Evolutionary conservation across 2,797 vertebrate species (phyloP), one percentile per base, ranked within the genome.

Genomic region (Rhyacichthys aspro): DNA sequence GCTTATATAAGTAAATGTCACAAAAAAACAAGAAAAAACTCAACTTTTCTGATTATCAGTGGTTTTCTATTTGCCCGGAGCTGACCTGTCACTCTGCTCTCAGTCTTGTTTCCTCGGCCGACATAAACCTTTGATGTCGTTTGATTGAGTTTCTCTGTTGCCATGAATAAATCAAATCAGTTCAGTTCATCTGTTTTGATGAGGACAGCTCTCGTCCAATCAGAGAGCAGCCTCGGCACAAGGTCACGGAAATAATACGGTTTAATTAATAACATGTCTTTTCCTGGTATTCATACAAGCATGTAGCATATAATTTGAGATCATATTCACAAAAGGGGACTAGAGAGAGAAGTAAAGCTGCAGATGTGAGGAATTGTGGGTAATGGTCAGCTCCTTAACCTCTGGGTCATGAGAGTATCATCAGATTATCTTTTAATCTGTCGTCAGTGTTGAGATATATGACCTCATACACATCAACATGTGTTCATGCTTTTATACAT

Each of bases 131-230:
- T 79, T 83, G 64, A 74, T 66, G 67, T 9, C 59, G 48, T 78
- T 65, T 78, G 52, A 82, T 58, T 72, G 62, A 72, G 44, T 72
- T 83, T 76, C 43, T 59, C 41, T 79, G 73, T 78, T 70, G 11
- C 43, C 50, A 63, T 81, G 36, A 76, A 79, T 79, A 78, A 79
- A 67, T 76, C 32, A 74, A 78, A 62, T 71, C 18, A 73, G 64
- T 64, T 60, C 49, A 53, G 48, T 65, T 19, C 28, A 36, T 67
- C 59, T 54, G 42, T 38, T 14, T 65, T 32, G 42, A 36, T 48
- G 59, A 63, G 1, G 6, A 58, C 11, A 15, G n/a, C 6, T 36
- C 45, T 32, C 9, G n/a, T 59, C 52, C 42, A 43, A 39, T 59
- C 37, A 16, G 38, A 42, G 49, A 11, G 38, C 15, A 41, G 63